Conservation (phyloP, 2,888 invertebrate species). For the Bombylius major region DNA sequence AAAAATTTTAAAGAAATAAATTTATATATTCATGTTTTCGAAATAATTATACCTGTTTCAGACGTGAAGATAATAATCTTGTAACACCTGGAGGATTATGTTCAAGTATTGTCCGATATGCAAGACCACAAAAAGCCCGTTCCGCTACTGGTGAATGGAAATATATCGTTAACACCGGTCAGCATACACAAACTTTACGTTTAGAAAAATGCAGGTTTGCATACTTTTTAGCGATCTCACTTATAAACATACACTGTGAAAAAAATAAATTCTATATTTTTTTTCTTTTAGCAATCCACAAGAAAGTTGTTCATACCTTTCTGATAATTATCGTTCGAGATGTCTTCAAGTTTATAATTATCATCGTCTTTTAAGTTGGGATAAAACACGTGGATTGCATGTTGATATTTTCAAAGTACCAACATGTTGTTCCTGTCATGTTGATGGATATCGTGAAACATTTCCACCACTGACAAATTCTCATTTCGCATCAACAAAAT, state of each 20-base stretch:
- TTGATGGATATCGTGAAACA: conserved; percentile 59
- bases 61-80: conserved; percentile 49
- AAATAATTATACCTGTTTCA: conserved; percentile 19
- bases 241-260: neutral
- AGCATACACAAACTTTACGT: conserved; percentile 69
- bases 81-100: conserved; percentile 58
- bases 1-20: conserved; percentile 22
- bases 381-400: conserved; percentile 62
- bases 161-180: conserved; percentile 72
- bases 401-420: conserved; percentile 78
- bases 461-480: conserved; percentile 42
- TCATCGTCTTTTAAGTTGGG: conserved; percentile 70
- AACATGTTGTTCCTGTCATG: conserved; percentile 70
- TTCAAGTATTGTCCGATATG: conserved; percentile 64
- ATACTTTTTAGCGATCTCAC: neutral
- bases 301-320: conserved; percentile 63
- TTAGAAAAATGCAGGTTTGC: conserved; percentile 64
- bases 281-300: conserved; percentile 50
- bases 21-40: neutral
- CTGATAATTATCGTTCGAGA: conserved; percentile 65
- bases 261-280: neutral
- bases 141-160: conserved; percentile 75
- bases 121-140: conserved; percentile 65
- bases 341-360: conserved; percentile 76
- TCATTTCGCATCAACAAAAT: conserved; percentile 12